phyloP scores from a whole-genome alignment of 2,888 invertebrate genomes.

The Epinotia bilunana region DNA sequence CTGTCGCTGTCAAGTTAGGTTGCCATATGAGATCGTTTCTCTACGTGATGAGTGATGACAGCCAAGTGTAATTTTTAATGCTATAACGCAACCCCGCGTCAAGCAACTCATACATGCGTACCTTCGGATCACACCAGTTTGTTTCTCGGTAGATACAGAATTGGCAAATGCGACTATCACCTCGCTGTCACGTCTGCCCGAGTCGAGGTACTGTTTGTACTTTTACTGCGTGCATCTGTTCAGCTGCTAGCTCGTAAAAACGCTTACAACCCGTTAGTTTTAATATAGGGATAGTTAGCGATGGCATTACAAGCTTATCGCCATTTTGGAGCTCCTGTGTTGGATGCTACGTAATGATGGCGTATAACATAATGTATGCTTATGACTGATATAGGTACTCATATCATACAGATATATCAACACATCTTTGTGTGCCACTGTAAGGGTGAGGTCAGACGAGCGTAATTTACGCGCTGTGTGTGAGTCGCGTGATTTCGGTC shows the following conservation, averaged over 20 bases:
- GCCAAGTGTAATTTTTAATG: too few species aligned
- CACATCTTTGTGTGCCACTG: too few species aligned
- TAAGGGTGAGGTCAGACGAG: too few species aligned
- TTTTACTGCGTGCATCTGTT: conserved; percentile 19
- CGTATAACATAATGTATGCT: conserved; percentile 8
- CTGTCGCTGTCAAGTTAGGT: not conserved
- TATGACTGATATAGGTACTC: conserved; percentile 3
- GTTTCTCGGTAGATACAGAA: too few species aligned
- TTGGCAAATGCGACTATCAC: not conserved
- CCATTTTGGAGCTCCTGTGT: conserved; percentile 24
- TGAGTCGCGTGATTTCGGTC: too few species aligned
- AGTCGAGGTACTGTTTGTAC: conserved; percentile 4
- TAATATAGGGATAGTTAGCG: conserved; percentile 44
- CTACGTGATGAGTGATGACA: too few species aligned
- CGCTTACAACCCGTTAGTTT: conserved; percentile 40
- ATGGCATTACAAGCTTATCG: conserved; percentile 34
- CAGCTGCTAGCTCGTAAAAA: conserved; percentile 42
- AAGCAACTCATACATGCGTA: too few species aligned
- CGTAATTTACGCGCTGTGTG: too few species aligned
- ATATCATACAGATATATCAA: not conserved
- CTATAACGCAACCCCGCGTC: too few species aligned
- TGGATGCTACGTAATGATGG: conserved; percentile 9
- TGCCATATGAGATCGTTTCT: too few species aligned
- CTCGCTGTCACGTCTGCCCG: too few species aligned
- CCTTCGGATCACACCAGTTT: too few species aligned